Evolutionary conservation across 2,888 invertebrate genomes (phyloP).

Genomic region (Stegana nigrithorax): DNA sequence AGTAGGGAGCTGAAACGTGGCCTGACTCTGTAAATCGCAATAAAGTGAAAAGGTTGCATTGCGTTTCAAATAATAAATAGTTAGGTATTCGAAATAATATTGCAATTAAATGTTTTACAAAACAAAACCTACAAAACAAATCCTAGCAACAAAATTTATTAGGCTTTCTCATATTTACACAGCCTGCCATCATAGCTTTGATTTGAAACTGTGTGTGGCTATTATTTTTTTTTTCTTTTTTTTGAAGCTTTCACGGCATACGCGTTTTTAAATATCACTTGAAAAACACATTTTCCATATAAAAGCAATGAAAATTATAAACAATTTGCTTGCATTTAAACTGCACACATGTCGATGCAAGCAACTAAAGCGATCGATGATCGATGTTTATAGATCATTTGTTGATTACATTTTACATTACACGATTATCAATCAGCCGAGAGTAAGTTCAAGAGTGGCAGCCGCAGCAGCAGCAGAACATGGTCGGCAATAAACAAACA

Average conservation of each 20-base stretch:
- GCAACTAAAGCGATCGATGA: not conserved
- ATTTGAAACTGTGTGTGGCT: not conserved
- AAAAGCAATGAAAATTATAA: not conserved
- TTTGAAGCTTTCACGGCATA: not conserved
- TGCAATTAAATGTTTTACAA: too few species aligned
- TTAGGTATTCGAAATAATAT: too few species aligned
- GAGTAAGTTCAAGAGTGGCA: not conserved
- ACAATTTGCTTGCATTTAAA: not conserved
- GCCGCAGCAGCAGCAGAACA: not conserved
- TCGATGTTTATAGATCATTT: slow-evolving; percentile 4
- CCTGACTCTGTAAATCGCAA: too few species aligned
- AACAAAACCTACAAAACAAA: too few species aligned
- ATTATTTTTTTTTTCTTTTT: not conserved
- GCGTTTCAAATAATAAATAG: too few species aligned
- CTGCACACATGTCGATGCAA: not conserved
- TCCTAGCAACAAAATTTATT: too few species aligned
- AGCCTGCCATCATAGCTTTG: too few species aligned
- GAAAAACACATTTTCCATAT: not conserved
- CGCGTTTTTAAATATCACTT: not conserved
- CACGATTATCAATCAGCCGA: not conserved
- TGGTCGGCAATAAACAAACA: not conserved
- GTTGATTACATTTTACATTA: slow-evolving; percentile 2
- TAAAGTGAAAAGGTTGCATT: too few species aligned
- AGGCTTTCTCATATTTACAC: too few species aligned
- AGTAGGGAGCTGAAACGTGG: too few species aligned